These are phyloP conservation scores for Orientallactaga sibirica DNA, from an alignment of 2,797 vertebrate genomes.

Conservation along the genomic window DNA sequence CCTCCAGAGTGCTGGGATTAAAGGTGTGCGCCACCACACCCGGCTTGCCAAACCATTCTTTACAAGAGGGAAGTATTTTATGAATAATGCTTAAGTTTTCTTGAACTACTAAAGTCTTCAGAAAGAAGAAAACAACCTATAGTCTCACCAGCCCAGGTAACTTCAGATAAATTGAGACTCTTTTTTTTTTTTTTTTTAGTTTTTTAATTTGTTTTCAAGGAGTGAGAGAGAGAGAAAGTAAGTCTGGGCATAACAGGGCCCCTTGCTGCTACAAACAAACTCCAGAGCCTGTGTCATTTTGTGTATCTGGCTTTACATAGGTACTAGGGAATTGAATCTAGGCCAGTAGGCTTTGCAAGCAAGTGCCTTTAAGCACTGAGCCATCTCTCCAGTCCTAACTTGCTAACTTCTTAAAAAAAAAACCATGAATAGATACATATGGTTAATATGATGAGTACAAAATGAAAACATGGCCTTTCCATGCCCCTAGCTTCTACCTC, in stretches of 20 bases:
- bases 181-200: not conserved
- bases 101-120: conserved; percentile 48
- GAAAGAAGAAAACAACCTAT: conserved; percentile 15
- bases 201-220: too few relatives aligned
- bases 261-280: too few relatives aligned
- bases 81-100: not conserved
- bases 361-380: too few relatives aligned
- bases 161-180: too few relatives aligned
- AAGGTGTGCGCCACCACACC: too few relatives aligned
- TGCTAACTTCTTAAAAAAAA: conserved; percentile 11
- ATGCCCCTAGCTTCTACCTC: not conserved
- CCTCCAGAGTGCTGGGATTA: too few relatives aligned
- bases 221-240: too few relatives aligned
- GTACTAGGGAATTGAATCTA: too few relatives aligned
- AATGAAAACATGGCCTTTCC: not conserved
- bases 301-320: too few relatives aligned
- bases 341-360: too few relatives aligned
- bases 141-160: conserved; percentile 3
- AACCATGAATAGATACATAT: not conserved
- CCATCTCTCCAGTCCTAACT: not conserved
- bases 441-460: not conserved
- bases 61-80: conserved; percentile 34
- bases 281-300: too few relatives aligned
- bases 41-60: not conserved
- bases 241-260: too few relatives aligned